Conservation (phyloP, 92 coral and sea anemone species). For the Desmophyllum pertusum region DNA sequence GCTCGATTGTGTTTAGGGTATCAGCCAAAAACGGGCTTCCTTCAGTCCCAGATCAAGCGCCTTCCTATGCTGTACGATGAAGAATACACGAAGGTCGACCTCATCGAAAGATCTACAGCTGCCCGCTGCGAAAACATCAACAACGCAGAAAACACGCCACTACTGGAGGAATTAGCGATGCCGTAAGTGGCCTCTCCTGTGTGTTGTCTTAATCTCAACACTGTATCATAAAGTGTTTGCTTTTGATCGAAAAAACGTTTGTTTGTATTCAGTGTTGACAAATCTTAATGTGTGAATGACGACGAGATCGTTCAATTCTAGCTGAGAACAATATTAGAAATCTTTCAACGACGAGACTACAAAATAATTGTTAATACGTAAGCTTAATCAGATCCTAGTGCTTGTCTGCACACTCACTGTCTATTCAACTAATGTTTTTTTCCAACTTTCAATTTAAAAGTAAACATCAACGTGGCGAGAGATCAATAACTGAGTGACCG, state of each 20-base stretch:
- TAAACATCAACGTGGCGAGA: no score
- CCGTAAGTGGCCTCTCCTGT: slow-evolving; percentile 65
- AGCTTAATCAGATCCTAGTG: no score
- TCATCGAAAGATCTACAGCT: background rate
- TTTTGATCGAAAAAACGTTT: background rate
- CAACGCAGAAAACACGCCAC: background rate
- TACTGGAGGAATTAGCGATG: slow-evolving; percentile 88
- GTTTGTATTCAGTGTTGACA: background rate
- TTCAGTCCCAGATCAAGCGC: slow-evolving; percentile 82
- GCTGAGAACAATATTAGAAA: no score
- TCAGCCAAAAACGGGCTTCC: slow-evolving; percentile 81
- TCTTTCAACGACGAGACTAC: no score
- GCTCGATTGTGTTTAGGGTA: slow-evolving; percentile 59
- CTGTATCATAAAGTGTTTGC: background rate
- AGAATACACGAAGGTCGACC: slow-evolving; percentile 42
- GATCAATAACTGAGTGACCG: no score
- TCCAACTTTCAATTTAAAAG: no score
- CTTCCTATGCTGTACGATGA: slow-evolving; percentile 92
- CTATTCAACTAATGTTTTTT: no score
- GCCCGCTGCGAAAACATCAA: background rate
- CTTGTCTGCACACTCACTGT: no score
- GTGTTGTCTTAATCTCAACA: background rate
- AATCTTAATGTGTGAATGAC: background rate
- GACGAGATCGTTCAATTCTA: background rate
- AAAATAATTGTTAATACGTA: no score